These are phyloP conservation scores for Theropithecus gelada DNA, from an alignment of 2,113 vertebrate genomes.

Conservation along the genomic window DNA sequence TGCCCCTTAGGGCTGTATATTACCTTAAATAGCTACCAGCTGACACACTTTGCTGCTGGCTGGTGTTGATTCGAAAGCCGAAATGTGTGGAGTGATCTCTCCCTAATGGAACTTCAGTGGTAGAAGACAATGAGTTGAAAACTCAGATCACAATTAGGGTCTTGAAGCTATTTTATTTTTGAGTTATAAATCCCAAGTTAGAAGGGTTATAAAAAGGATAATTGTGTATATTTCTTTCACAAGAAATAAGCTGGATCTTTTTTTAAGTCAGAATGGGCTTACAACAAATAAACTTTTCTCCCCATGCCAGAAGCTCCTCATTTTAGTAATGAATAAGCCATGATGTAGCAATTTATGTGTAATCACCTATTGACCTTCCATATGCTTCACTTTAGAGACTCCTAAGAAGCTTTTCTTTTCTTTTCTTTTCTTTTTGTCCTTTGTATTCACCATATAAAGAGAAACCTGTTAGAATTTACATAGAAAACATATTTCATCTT, in stretches of 20 bases:
- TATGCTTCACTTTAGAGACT: conserved; percentile 53
- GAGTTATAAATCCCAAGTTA: conserved; percentile 26
- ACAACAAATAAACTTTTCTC: conserved; percentile 53
- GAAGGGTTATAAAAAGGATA: neutral
- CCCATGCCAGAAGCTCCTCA: conserved; percentile 49
- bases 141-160: neutral
- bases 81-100: neutral
- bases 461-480: conserved; percentile 35
- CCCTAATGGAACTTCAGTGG: neutral
- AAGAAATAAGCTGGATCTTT: conserved; percentile 34
- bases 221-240: conserved; percentile 27
- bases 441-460: conserved; percentile 49
- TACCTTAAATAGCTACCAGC: conserved; percentile 69
- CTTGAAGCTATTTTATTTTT: conserved; percentile 41
- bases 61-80: neutral
- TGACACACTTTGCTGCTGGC: conserved; percentile 64
- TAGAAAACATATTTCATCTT: conserved; percentile 51
- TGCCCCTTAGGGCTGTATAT: conserved; percentile 65
- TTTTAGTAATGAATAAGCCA: conserved; percentile 39
- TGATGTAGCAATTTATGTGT: conserved; percentile 66
- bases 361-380: conserved; percentile 75
- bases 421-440: conserved; percentile 46
- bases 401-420: conserved; percentile 31
- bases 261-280: conserved; percentile 49
- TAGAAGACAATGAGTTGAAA: neutral